A percentile compares a stretch with the other conserved stretches of the same genome.
phyloP scores from a whole-genome alignment of 2,888 invertebrate genomes.

The Stenodema calcarata region DNA sequence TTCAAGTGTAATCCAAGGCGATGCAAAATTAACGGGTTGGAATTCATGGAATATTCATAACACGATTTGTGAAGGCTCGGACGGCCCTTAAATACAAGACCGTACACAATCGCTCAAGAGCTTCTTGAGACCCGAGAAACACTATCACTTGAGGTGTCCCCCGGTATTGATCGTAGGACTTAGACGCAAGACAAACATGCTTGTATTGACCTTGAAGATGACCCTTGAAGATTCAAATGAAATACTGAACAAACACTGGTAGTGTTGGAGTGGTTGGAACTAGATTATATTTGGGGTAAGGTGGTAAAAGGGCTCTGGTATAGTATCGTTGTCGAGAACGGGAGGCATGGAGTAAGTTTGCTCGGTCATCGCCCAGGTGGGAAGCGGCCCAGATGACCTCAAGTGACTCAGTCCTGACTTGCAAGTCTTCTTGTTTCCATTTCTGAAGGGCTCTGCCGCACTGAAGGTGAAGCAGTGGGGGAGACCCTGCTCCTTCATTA shows the following conservation, averaged over 20 bases:
- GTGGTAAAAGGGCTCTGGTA: constrained; percentile 7
- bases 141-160: constrained; percentile 16
- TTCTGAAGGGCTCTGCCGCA: constrained; percentile 15
- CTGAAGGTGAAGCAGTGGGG: neutral
- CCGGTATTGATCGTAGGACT: constrained; percentile 1
- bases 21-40: neutral
- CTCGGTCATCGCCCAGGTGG: constrained; percentile 50
- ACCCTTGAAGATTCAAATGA: constrained; percentile 45
- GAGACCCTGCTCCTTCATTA: neutral
- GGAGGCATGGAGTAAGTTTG: constrained; percentile 14
- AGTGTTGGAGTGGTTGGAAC: neutral
- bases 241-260: constrained; percentile 27
- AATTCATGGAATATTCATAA: constrained; percentile 24
- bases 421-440: constrained; percentile 46
- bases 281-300: constrained; percentile 13
- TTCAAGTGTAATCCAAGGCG: neutral
- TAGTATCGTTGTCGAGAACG: constrained; percentile 15
- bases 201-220: constrained; percentile 32
- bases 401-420: constrained; percentile 44
- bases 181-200: constrained; percentile 12
- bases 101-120: constrained; percentile 17
- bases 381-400: constrained; percentile 46
- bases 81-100: neutral
- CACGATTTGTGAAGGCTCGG: neutral
- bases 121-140: constrained; percentile 25